Evolutionary conservation across 2,888 invertebrate genomes (phyloP).

Genomic region (Protophormia terraenovae): DNA sequence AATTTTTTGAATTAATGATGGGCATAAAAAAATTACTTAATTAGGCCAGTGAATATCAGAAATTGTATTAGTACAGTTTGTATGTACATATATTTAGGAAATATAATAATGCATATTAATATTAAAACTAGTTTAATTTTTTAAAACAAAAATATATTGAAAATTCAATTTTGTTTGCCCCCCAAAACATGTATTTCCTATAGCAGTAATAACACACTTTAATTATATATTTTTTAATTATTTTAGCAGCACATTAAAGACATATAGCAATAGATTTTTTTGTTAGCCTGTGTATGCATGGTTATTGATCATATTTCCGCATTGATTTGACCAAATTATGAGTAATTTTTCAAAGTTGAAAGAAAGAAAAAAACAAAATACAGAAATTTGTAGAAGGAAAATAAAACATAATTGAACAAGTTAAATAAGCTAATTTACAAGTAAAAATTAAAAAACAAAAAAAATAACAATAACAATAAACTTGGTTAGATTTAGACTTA

Average conservation of each 20-base stretch:
- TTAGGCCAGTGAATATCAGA: too few relatives aligned
- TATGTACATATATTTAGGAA: neutral
- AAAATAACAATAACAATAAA: neutral
- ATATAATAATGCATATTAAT: neutral
- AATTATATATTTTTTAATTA: neutral
- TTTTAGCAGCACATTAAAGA: neutral
- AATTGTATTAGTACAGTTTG: too few relatives aligned
- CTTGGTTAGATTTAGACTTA: too few relatives aligned
- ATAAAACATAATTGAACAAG: conserved; percentile 13
- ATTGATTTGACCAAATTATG: conserved; percentile 55
- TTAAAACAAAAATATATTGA: neutral
- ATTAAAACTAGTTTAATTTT: neutral
- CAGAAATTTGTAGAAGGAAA: neutral
- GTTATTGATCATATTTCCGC: conserved; percentile 51
- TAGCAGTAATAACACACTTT: conserved; percentile 1
- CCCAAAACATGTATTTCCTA: conserved; percentile 26
- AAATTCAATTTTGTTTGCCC: neutral
- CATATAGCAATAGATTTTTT: neutral
- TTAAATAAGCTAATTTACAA: neutral
- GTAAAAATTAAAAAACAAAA: neutral
- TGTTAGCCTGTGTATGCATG: neutral
- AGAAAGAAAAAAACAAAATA: neutral
- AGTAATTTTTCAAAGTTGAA: neutral
- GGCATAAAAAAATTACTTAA: too few relatives aligned
- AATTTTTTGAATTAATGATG: too few relatives aligned